Base-by-base conservation (phyloP, 2,888 invertebrate species). In the Podabrus alpinus region DNA sequence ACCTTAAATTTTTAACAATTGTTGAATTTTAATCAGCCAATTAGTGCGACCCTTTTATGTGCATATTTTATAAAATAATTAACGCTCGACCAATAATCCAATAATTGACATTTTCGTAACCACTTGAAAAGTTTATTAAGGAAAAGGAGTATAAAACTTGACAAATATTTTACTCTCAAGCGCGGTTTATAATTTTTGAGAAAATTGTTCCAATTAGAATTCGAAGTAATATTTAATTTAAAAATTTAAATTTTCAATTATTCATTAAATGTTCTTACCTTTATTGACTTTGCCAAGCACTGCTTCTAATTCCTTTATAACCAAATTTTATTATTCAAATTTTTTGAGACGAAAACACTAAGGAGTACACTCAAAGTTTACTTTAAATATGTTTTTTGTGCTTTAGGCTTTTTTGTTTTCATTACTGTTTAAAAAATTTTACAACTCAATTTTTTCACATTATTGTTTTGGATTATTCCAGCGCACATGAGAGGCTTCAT, bases 251-350 rank as follows among this genome's bases (percentile, higher is more conserved):
- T 64, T 64, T 64, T n/a, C 17, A 64, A 64, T 19, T 19, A 21
- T 64, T 64, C 17, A 15, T 64, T 19, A 64, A 17, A 64, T 64
- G 13, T n/a, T n/a, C 73, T 59, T 66, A 73, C 75, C 72, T 75
- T 75, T 75, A 75, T 75, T 29, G 72, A 75, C 75, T 75, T 72
- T 70, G 62, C 72, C 72, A 69, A 75, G 72, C 61, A 75, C 72
- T 69, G 66, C 75, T 72, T 60, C 29, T 75, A 73, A 72, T 72
- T 74, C 72, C 75, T 70, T 72, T 68, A 45, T 68, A 72, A 75
- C 72, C 59, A 74, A 75, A 75, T 66, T 73, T 67, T 66, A 70
- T 72, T 67, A 64, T 24, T 72, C 60, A 69, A 67, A 11, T 69
- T 60, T 67, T 67, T 69, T 72, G 16, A 66, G 15, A 15, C 15